These are phyloP conservation scores for Cylloceria caligata DNA, from an alignment of 2,888 invertebrate genomes.

Conservation along the genomic window DNA sequence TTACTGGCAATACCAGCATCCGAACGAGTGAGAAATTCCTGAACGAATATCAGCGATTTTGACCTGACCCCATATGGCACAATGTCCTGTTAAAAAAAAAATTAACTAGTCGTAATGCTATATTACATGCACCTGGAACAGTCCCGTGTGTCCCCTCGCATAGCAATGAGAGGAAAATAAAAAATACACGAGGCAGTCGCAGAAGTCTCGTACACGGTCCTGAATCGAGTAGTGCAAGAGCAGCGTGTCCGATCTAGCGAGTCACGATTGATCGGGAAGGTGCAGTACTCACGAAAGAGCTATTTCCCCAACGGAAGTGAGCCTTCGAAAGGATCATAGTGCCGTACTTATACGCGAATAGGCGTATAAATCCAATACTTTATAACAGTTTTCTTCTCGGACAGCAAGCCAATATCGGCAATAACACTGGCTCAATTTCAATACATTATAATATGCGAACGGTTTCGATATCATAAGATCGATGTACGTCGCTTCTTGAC, in stretches of 20 bases:
- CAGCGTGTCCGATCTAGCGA: slow-evolving; percentile 16
- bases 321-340: slow-evolving; percentile 29
- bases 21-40: too few species aligned
- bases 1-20: too few species aligned
- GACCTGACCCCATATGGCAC: too few species aligned
- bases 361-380: slow-evolving; percentile 36
- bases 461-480: slow-evolving; percentile 33
- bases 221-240: slow-evolving; percentile 6
- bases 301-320: slow-evolving; percentile 69
- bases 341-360: slow-evolving; percentile 30
- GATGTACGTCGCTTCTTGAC: slow-evolving; percentile 48
- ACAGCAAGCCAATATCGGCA: slow-evolving; percentile 53
- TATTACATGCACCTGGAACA: neutral
- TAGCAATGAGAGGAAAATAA: neutral
- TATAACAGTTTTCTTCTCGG: slow-evolving; percentile 52
- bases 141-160: neutral
- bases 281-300: slow-evolving; percentile 64
- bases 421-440: slow-evolving; percentile 55
- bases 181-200: slow-evolving; percentile 19
- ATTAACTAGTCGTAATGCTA: too few species aligned
- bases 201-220: slow-evolving; percentile 16
- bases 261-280: slow-evolving; percentile 64
- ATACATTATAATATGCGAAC: slow-evolving; percentile 51
- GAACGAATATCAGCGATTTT: too few species aligned
- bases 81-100: too few species aligned